Conservation (phyloP, 2,113 vertebrate species). For the Xiphophorus maculatus region DNA sequence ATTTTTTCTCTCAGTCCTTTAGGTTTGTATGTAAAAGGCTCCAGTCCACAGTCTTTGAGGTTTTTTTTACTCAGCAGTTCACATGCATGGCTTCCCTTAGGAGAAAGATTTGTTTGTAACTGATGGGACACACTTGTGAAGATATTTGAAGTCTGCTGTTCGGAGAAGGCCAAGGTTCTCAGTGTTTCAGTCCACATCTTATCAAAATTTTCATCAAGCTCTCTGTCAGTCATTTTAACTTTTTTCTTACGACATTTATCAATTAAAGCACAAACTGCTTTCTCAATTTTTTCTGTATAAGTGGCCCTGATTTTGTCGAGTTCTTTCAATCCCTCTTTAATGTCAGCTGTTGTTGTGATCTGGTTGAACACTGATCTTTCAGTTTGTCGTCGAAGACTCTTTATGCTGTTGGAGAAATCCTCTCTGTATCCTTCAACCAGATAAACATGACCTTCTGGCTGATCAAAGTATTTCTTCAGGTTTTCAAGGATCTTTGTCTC, state of each 20-base stretch:
- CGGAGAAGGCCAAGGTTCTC: not conserved
- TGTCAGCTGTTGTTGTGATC: slow-evolving; percentile 35
- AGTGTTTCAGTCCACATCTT: slow-evolving; percentile 54
- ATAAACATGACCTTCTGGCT: slow-evolving; percentile 51
- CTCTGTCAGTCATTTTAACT: not conserved
- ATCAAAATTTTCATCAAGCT: slow-evolving; percentile 48
- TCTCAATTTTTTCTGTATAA: slow-evolving; percentile 37
- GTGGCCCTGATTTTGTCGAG: slow-evolving; percentile 45
- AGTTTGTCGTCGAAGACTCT: too few relatives aligned
- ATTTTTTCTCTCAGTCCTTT: fast-evolving
- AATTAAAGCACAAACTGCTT: slow-evolving; percentile 36
- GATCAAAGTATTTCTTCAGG: slow-evolving; percentile 56
- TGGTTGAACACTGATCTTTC: not conserved
- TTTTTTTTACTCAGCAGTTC: not conserved
- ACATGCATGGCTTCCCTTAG: not conserved
- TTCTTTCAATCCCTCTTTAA: slow-evolving; percentile 37
- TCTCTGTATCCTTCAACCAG: slow-evolving; percentile 50
- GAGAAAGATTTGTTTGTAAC: slow-evolving; percentile 38
- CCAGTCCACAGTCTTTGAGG: fast-evolving
- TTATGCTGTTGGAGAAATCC: too few relatives aligned
- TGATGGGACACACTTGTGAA: fast-evolving
- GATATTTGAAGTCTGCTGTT: not conserved
- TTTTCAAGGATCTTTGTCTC: slow-evolving; percentile 50
- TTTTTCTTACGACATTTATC: slow-evolving; percentile 21
- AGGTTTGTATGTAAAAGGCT: slow-evolving; percentile 9